phyloP scores from a whole-genome alignment of 2,113 vertebrate genomes.

The Calonectris borealis region DNA sequence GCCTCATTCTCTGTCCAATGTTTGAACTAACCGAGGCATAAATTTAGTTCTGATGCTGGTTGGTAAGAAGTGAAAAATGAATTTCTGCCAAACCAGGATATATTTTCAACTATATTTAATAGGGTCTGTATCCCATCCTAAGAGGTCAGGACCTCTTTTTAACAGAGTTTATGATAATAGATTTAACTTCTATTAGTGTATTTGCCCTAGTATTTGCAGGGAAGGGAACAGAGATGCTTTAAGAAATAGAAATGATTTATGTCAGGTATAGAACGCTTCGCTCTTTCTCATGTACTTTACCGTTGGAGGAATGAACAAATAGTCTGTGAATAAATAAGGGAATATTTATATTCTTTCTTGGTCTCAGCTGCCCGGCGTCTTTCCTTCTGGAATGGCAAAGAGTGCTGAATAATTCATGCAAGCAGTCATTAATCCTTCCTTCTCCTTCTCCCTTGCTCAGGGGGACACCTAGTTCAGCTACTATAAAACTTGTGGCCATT shows the following conservation, averaged over 20 bases:
- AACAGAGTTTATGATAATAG: conserved; percentile 34
- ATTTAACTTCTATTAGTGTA: conserved; percentile 14
- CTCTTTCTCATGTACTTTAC: conserved; percentile 20
- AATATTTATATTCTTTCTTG: conserved; percentile 47
- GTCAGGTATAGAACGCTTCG: not conserved
- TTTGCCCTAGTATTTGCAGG: not conserved
- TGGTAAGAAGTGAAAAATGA: conserved; percentile 8
- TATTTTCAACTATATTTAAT: conserved; percentile 1
- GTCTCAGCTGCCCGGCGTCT: not conserved
- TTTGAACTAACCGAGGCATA: conserved; percentile 45
- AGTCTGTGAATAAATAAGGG: conserved; percentile 46
- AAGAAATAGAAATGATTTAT: conserved; percentile 38
- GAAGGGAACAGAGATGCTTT: not conserved
- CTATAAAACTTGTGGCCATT: not conserved
- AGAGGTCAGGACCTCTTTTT: conserved; percentile 40
- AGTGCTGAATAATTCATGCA: conserved; percentile 42
- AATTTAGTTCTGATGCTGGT: conserved; percentile 25
- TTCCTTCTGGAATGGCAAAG: conserved; percentile 33
- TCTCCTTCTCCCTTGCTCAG: not conserved
- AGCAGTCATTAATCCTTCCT: conserved; percentile 31
- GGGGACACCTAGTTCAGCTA: not conserved
- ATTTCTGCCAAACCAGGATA: not conserved
- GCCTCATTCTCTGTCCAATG: conserved; percentile 6
- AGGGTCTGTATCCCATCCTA: not conserved
- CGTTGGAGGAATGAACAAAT: conserved; percentile 47